phyloP scores from a whole-genome alignment of 2,113 vertebrate species.

The Anser brachyrhynchus region DNA sequence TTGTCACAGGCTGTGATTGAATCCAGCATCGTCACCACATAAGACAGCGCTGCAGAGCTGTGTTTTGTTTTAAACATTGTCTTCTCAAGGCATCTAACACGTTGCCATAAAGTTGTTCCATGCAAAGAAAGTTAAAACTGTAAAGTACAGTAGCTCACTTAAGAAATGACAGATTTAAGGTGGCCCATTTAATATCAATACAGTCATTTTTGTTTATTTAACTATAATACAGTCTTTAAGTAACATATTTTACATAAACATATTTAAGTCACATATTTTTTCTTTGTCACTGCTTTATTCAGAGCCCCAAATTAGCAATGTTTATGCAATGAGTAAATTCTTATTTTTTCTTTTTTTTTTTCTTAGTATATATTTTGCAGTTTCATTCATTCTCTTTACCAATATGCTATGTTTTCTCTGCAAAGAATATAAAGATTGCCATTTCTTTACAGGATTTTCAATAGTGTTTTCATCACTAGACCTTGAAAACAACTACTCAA shows the following conservation, averaged over 20 bases:
- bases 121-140: not conserved
- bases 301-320: too few species aligned
- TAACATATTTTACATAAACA: not conserved
- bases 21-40: not conserved
- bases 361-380: not conserved
- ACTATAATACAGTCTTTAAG: not conserved
- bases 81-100: not conserved
- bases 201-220: not conserved
- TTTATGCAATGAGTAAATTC: not conserved
- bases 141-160: not conserved
- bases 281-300: not conserved
- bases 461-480: not conserved
- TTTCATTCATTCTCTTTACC: not conserved
- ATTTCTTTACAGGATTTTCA: not conserved
- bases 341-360: not conserved
- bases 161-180: not conserved
- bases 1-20: not conserved
- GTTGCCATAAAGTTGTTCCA: fast-evolving
- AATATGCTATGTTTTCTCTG: not conserved
- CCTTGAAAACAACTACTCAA: not conserved
- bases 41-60: not conserved
- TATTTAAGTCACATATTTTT: not conserved
- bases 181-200: not conserved
- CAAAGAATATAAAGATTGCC: not conserved
- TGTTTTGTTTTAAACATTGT: fast-evolving